These are phyloP conservation scores for Alfaro cultratus DNA, from an alignment of 2,797 vertebrate species.

Conservation along the genomic window DNA sequence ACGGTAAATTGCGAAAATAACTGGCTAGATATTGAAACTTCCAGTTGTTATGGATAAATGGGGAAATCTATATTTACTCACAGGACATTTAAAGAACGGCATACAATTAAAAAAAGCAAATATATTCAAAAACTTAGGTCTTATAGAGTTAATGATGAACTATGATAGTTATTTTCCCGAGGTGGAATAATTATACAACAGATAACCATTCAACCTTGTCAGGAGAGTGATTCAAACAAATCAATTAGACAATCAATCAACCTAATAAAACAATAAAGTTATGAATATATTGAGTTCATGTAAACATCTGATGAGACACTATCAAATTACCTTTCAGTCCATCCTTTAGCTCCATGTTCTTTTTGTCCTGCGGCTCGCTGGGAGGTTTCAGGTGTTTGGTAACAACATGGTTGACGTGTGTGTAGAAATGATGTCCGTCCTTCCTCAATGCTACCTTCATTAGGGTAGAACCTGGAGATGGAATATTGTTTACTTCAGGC, in stretches of 20 bases:
- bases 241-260: not conserved
- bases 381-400: not conserved
- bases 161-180: not conserved
- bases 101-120: too few species aligned
- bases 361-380: not conserved
- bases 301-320: not conserved
- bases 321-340: conserved; percentile 28
- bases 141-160: too few species aligned
- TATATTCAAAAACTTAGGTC: too few species aligned
- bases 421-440: conserved; percentile 89
- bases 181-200: not conserved
- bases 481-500: not conserved
- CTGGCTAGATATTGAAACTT: too few species aligned
- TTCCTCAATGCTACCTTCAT: conserved; percentile 88
- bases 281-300: not conserved
- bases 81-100: too few species aligned
- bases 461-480: conserved; percentile 80
- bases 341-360: conserved; percentile 9
- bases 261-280: not conserved
- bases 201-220: not conserved
- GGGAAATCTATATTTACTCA: too few species aligned
- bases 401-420: conserved; percentile 83
- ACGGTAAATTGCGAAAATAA: too few species aligned
- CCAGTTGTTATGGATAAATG: too few species aligned
- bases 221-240: not conserved